Conservation (phyloP, 2,888 invertebrate genomes). For the Alloplasta piceator region DNA sequence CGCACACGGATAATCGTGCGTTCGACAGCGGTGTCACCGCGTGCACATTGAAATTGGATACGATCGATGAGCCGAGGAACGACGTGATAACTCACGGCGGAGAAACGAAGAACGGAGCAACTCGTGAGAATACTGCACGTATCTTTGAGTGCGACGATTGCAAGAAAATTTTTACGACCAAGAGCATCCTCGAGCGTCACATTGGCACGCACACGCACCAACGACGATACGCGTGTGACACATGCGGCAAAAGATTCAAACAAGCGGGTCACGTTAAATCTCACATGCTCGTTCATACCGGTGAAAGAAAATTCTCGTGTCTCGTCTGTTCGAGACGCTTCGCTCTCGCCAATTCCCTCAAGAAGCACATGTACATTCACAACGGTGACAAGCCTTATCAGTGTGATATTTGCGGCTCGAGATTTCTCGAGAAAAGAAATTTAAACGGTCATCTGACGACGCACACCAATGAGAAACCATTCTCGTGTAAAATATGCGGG, state of each 20-base stretch:
- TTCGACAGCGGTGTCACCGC: too few relatives aligned
- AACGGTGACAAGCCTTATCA: constrained; percentile 79
- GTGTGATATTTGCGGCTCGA: constrained; percentile 77
- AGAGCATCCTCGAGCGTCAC: constrained; percentile 84
- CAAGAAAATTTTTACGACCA: constrained; percentile 84
- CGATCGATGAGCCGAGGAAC: constrained; percentile 71
- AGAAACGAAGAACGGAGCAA: too few relatives aligned
- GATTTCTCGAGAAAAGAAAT: constrained; percentile 77
- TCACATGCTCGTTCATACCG: constrained; percentile 84
- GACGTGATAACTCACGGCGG: constrained; percentile 70
- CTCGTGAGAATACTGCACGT: constrained; percentile 66
- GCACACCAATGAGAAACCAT: constrained; percentile 78
- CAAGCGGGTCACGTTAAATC: constrained; percentile 83
- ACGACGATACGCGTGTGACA: constrained; percentile 82
- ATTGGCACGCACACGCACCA: constrained; percentile 84
- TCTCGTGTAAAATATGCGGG: constrained; percentile 77
- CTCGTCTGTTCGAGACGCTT: constrained; percentile 84
- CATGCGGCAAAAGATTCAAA: constrained; percentile 84
- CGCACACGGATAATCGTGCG: constrained; percentile 76
- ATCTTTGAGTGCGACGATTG: constrained; percentile 83
- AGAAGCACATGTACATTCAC: constrained; percentile 83
- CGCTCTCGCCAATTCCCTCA: constrained; percentile 82
- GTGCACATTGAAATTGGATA: constrained; percentile 73
- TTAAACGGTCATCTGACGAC: constrained; percentile 77
- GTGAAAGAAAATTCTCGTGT: constrained; percentile 84